Percentiles rank a stretch among this genome's conserved stretches.
Conservation (phyloP, 1,140 invertebrate genomes). For the Euwallacea fornicatus region DNA sequence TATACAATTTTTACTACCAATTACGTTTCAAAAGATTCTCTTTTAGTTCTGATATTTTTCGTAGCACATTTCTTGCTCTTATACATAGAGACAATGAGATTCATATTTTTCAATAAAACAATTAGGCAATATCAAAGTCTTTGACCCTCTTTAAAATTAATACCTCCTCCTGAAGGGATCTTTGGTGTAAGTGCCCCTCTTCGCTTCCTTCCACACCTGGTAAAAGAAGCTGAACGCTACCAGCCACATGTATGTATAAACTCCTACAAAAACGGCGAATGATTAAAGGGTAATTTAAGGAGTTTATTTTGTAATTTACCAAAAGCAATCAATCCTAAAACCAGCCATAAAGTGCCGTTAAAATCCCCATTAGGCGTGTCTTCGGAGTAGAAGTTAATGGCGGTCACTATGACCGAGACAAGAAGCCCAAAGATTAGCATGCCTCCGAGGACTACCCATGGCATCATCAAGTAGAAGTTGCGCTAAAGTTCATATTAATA, state of each 20-base stretch:
- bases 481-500: slow-evolving; percentile 58
- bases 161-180: slow-evolving; percentile 62
- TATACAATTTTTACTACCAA: too few species aligned
- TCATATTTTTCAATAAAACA: too few species aligned
- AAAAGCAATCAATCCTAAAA: slow-evolving; percentile 63
- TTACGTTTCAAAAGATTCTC: too few species aligned
- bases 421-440: slow-evolving; percentile 73
- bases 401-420: slow-evolving; percentile 75
- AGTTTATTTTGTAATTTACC: slow-evolving; percentile 53
- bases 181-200: slow-evolving; percentile 65
- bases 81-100: too few species aligned
- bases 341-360: slow-evolving; percentile 63
- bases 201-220: slow-evolving; percentile 67
- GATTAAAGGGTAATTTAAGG: too few species aligned
- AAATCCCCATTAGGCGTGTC: slow-evolving; percentile 49
- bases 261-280: slow-evolving; percentile 57
- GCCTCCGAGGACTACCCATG: slow-evolving; percentile 77
- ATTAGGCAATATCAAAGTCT: too few species aligned
- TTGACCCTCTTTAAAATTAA: background rate
- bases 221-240: slow-evolving; percentile 79
- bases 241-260: slow-evolving; percentile 73
- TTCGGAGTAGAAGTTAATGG: slow-evolving; percentile 70
- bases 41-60: too few species aligned
- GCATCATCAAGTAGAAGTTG: slow-evolving; percentile 78
- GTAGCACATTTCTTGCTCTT: too few species aligned